Evolutionary conservation across 2,113 vertebrate species (phyloP), one percentile per base, ranked within the genome.

Genomic region (Podiceps cristatus): DNA sequence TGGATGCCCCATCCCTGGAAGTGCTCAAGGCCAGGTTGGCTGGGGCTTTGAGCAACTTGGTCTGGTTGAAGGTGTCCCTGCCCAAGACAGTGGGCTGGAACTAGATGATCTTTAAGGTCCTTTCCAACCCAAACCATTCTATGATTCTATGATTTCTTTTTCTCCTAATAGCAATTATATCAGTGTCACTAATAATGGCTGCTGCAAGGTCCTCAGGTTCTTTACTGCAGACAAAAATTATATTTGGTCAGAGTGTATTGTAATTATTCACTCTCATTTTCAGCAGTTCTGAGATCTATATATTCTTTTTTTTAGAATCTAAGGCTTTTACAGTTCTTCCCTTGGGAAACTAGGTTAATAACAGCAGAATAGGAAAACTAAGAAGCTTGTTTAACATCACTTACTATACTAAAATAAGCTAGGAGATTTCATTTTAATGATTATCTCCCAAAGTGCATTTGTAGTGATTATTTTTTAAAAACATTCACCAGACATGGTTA

Each of bases 91-190:
- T 11, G 42, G 42, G 42, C 13, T 42, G 42, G 42, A 42, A 42
- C 42, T 42, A 42, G 42, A 42, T 42, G 42, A 42, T 42, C 42
- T 14, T 42, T 42, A 42, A 42, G 42, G 42, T 11, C 42, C 42
- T 14, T 42, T 42, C 42, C 42, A 42, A 42, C 42, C 42, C 42
- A 42, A 42, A 42, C 42, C 42, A 42, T 42, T 42, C 42, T 9
- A 12, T 42, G 42, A 42, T 42, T 42, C 42, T 42, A 14, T 42
- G 52, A 95, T 96, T 93, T 96, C 81, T 85, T 96, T 97, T 97
- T 80, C 93, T 94, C 50, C 86, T 96, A 94, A 89, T 93, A 92
- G 90, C 97, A 98, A 97, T 98, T 97, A 91, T 96, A 97, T 79
- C 27, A 52, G 50, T 74, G 78, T 90, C 97, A 97, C 97, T 98